Evolutionary conservation across 2,797 vertebrate genomes (phyloP).

Genomic region (Acropternis orthonyx): DNA sequence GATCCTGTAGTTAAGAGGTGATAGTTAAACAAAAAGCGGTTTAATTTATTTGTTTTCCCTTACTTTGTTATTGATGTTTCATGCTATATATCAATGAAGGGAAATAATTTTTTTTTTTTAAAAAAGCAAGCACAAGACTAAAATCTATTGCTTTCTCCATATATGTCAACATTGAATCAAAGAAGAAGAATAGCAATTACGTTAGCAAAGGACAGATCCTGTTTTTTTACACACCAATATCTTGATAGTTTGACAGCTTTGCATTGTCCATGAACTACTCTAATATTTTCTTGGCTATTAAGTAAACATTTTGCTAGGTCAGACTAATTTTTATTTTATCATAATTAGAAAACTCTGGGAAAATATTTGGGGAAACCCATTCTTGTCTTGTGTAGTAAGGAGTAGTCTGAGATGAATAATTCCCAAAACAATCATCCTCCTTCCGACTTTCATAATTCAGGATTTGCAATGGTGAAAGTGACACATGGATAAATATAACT

Average conservation of each 20-base stretch:
- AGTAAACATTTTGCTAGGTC: background rate
- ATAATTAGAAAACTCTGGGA: background rate
- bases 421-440: background rate
- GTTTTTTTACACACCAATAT: background rate
- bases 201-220: background rate
- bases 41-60: background rate
- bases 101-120: too few relatives aligned
- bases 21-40: background rate
- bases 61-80: background rate
- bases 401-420: background rate
- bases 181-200: background rate
- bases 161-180: background rate
- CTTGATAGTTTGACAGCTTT: background rate
- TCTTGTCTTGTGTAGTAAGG: background rate
- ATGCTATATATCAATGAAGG: background rate
- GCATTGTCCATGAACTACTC: background rate
- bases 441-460: background rate
- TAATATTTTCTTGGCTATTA: background rate
- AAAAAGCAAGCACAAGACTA: background rate
- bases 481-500: background rate
- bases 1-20: background rate
- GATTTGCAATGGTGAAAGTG: background rate
- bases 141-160: background rate
- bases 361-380: background rate
- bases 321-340: background rate